A percentile compares a stretch with the other conserved stretches of the same genome.
Conservation (phyloP, 2,113 vertebrate species). For the Natator depressus region DNA sequence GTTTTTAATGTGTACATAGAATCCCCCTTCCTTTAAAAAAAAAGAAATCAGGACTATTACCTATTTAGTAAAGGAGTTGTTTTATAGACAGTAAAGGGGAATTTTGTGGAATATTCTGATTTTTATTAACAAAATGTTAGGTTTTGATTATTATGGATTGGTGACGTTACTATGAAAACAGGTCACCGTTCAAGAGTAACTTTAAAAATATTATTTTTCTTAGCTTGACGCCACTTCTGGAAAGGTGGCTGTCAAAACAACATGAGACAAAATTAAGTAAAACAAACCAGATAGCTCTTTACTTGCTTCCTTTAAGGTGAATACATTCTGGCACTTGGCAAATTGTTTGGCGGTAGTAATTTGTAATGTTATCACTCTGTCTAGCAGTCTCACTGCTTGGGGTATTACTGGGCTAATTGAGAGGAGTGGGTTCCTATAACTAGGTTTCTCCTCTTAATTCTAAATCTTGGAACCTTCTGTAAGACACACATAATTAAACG, state of each 20-base stretch:
- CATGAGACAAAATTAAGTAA: constrained; percentile 46
- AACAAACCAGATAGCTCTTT: constrained; percentile 61
- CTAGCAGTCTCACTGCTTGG: constrained; percentile 70
- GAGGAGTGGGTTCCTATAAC: constrained; percentile 71
- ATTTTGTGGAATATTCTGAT: not conserved
- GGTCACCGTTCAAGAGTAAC: not conserved
- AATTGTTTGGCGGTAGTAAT: constrained; percentile 72
- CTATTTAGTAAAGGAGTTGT: not conserved
- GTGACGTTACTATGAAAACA: not conserved
- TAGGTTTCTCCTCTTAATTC: constrained; percentile 41
- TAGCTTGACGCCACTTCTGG: constrained; percentile 18
- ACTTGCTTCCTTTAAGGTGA: constrained; percentile 71
- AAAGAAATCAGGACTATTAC: not conserved
- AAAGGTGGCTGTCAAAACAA: constrained; percentile 49
- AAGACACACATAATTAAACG: constrained; percentile 60
- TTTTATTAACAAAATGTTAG: not conserved
- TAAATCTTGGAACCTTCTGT: constrained; percentile 49
- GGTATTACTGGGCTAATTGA: constrained; percentile 83
- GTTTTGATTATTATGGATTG: constrained; percentile 19
- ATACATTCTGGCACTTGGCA: constrained; percentile 81
- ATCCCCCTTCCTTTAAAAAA: not conserved
- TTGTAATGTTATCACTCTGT: constrained; percentile 81
- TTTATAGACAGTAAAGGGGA: not conserved
- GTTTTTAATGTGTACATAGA: constrained; percentile 14
- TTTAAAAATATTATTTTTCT: not conserved